Evolutionary conservation across 2,797 vertebrate genomes (phyloP), one percentile per base, ranked within the genome.

Genomic region (Stomatorhinus walkeri): DNA sequence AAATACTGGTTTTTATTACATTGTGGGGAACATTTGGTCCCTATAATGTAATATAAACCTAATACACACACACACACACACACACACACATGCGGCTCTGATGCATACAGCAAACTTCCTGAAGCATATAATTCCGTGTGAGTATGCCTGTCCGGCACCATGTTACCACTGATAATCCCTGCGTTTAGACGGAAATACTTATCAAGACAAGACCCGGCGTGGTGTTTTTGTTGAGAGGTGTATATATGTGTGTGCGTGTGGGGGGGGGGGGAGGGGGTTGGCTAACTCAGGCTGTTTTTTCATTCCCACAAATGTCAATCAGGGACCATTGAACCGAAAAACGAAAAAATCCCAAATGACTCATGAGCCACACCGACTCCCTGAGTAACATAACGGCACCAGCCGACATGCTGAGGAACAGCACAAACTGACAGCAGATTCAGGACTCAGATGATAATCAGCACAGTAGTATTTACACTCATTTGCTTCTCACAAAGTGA

Each of bases 251-350:
- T 52, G 49, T 52, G 49, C 12, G 10, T 51, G 14, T 46, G 43
- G 36, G 5, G 36, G 6, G 10, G 9, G 48, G 14, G 24, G 19
- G 12, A 24, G 52, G 1, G 46, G 8, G 3, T 46, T 14, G 46
- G n/a, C 22, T 49, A 59, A 32, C 51, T 32, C 48, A 52, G 83
- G 83, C 83, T 85, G 19, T 49, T 52, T 81, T 85, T 85, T 85
- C 83, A 51, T 85, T 85, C 83, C 83, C 46, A 85, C 48, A n/a
- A 56, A 56, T 54, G 85, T 87, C 51, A 87, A 59, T 56, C 54
- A 40, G 10, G 43, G 52, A 28, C 83, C 48, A 49, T 14, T 85
- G n/a, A 85, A 85, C 43, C n/a, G 3, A 85, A 52, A 85, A 85
- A 85, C 4, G n/a, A 85, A 8, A 40, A 87, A 59, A 43, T 81